These are phyloP conservation scores for Clarias gariepinus DNA, from an alignment of 2,113 vertebrate species.

Conservation along the genomic window DNA sequence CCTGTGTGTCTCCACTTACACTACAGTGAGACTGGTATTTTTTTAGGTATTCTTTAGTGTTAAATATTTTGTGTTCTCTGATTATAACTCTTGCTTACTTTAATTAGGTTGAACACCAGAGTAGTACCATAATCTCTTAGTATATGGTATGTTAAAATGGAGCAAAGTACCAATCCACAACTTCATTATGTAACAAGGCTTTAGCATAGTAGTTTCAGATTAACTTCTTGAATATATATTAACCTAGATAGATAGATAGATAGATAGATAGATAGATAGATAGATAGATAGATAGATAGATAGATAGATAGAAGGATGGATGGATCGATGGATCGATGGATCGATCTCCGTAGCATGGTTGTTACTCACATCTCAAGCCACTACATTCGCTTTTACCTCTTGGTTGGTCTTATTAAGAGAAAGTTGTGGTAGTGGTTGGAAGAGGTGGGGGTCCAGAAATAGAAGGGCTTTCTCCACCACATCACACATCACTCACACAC, in stretches of 20 bases:
- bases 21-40: not conserved
- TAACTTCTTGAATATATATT: too few relatives aligned
- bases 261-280: too few relatives aligned
- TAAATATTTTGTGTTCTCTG: not conserved
- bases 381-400: not conserved
- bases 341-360: not conserved
- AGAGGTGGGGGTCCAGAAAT: not conserved
- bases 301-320: too few relatives aligned
- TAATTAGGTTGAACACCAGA: not conserved
- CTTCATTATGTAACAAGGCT: not conserved
- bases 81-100: not conserved
- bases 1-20: not conserved
- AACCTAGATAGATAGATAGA: too few relatives aligned
- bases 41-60: not conserved
- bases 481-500: not conserved
- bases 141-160: not conserved
- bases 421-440: conserved; percentile 1
- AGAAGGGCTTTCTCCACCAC: not conserved
- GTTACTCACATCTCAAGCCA: not conserved
- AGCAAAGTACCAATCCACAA: not conserved
- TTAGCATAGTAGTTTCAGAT: not conserved
- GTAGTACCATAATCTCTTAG: not conserved
- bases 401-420: not conserved
- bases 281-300: too few relatives aligned
- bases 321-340: too few relatives aligned